Conservation (phyloP, 1,140 invertebrate genomes). For the Uloborus diversus region DNA sequence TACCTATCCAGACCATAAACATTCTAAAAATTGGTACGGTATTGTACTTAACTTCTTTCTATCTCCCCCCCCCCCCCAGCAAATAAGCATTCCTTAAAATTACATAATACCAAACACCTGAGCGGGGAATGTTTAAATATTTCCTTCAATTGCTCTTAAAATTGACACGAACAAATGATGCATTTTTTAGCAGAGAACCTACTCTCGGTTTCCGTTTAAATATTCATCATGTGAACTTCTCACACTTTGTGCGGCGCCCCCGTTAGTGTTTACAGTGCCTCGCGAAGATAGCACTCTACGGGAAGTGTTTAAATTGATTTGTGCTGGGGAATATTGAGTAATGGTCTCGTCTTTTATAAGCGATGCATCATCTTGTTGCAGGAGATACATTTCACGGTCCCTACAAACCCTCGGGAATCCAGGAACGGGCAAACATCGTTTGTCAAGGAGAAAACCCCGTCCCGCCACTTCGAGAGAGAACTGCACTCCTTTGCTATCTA, state of each 20-base stretch:
- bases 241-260: conserved; percentile 16
- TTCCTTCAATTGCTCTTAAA: too few species aligned
- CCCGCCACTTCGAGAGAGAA: neutral
- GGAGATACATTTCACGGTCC: conserved; percentile 50
- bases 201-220: too few species aligned
- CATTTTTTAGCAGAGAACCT: too few species aligned
- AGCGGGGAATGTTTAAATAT: too few species aligned
- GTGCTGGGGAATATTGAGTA: conserved; percentile 53
- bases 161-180: too few species aligned
- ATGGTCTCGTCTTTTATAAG: conserved; percentile 55
- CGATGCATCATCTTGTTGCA: conserved; percentile 52
- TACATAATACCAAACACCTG: too few species aligned
- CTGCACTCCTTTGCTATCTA: neutral
- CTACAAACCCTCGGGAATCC: conserved; percentile 36
- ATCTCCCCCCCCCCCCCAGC: too few species aligned
- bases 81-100: too few species aligned
- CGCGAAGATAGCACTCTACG: conserved; percentile 52
- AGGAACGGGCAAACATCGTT: conserved; percentile 42
- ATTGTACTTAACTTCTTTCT: too few species aligned
- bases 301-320: conserved; percentile 56
- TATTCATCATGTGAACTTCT: too few species aligned
- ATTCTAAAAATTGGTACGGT: too few species aligned
- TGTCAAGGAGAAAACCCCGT: conserved; percentile 28
- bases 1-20: too few species aligned
- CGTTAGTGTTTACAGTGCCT: conserved; percentile 39